Evolutionary conservation across 2,797 vertebrate genomes (phyloP).

Genomic region (Falco rusticolus): DNA sequence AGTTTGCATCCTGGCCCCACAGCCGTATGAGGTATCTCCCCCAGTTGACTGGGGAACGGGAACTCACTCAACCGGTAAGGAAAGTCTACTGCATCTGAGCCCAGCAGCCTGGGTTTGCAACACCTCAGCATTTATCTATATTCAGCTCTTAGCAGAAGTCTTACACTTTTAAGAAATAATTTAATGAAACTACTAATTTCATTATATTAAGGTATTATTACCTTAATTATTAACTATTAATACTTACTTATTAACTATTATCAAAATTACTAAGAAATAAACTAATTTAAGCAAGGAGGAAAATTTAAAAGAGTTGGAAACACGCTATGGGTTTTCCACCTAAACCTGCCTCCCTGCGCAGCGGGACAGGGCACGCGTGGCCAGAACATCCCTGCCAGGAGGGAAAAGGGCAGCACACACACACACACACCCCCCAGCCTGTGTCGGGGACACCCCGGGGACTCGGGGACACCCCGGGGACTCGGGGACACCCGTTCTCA

Average conservation of each 20-base stretch:
- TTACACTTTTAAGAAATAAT: neutral
- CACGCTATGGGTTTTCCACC: neutral
- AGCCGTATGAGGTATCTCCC: neutral
- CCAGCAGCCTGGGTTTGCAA: neutral
- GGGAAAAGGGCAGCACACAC: neutral
- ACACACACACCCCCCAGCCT: neutral
- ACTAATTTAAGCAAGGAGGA: neutral
- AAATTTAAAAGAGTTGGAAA: neutral
- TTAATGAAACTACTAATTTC: neutral
- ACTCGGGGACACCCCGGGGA: neutral
- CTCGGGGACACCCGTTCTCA: neutral
- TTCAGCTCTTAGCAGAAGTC: neutral
- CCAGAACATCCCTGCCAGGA: neutral
- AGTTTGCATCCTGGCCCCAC: neutral
- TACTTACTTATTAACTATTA: no score
- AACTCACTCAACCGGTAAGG: neutral
- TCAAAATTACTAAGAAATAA: neutral
- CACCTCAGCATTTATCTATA: neutral
- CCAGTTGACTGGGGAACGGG: neutral
- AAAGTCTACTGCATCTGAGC: accelerated
- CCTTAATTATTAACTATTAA: no score
- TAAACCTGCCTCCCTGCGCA: neutral
- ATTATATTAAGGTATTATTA: no score
- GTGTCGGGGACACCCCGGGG: neutral
- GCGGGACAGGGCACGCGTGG: neutral